Evolutionary conservation across 2,888 invertebrate genomes (phyloP), one percentile per base, ranked within the genome.

Genomic region (Lithosia quadra): DNA sequence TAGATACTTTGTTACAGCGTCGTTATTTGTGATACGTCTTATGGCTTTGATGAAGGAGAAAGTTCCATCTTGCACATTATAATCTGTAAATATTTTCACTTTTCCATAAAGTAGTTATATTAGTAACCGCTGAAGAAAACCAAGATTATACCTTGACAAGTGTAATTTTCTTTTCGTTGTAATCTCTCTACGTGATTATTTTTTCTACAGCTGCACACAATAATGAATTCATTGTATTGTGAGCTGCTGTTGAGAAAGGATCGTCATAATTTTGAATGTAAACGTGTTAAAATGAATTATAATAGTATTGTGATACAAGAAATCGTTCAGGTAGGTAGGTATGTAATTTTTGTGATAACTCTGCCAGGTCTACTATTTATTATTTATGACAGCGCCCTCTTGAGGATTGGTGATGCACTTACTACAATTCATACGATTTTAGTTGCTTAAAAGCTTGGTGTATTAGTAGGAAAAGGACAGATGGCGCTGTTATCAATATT

Each of bases 271-370:
- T 24, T 15, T 7, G 21, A 21, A 10, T n/a, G 0, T 56, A 36
- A 59, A 5, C 22, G 9, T 7, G 1, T 15, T 33, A 10, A 49
- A 55, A 72, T 65, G 63, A 64, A 56, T 64, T 39, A 18, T 11
- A 65, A 69, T 33, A 65, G 34, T 49, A 58, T 71, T 9, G n/a
- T 59, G 7, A 8, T 71, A 15, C 33, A 21, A 59, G 11, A 81
- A 53, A 43, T 49, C 55, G 63, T 72, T 22, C 67, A 66, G 72
- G 79, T 79, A 10, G 43, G 8, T 18, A 43, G 43, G 21, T 10
- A 15, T 9, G 10, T 7, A 9, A 0, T 24, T 18, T 8, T 15
- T 28, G 9, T 24, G 57, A 43, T 7, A n/a, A n/a, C n/a, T n/a
- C n/a, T n/a, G n/a, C n/a, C n/a, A n/a, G n/a, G 0, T 34, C 9